Conservation (phyloP, 2,888 invertebrate species). For the Nomada ruficornis region DNA sequence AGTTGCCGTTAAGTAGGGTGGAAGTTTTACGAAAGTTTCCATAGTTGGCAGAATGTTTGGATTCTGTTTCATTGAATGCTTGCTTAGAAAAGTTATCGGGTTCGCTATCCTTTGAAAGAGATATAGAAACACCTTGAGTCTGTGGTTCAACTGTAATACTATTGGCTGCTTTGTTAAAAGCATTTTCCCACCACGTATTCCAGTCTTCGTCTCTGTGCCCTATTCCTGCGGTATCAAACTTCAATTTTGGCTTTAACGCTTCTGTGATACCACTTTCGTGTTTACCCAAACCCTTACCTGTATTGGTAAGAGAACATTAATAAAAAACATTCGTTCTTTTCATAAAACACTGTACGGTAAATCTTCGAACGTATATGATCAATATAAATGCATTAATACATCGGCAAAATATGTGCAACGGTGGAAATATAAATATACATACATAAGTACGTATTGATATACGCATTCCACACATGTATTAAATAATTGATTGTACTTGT, state of each 20-base stretch:
- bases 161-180: conserved; percentile 90
- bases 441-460: not conserved
- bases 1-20: conserved; percentile 82
- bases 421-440: not conserved
- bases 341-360: not conserved
- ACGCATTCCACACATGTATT: not conserved
- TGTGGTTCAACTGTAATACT: conserved; percentile 68
- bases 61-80: conserved; percentile 75
- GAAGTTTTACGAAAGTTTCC: conserved; percentile 84
- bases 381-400: not conserved
- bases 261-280: conserved; percentile 91
- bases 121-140: conserved; percentile 69
- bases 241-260: conserved; percentile 91
- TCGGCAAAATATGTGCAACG: not conserved
- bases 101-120: conserved; percentile 64
- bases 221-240: conserved; percentile 91
- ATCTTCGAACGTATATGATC: not conserved
- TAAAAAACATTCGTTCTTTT: not conserved
- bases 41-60: conserved; percentile 23
- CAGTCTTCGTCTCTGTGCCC: conserved; percentile 91
- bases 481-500: not conserved
- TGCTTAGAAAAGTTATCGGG: conserved; percentile 68
- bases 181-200: conserved; percentile 94
- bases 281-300: conserved; percentile 94
- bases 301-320: conserved; percentile 52